phyloP scores from a whole-genome alignment of 2,888 invertebrate species.

The Dryococelus australis region DNA sequence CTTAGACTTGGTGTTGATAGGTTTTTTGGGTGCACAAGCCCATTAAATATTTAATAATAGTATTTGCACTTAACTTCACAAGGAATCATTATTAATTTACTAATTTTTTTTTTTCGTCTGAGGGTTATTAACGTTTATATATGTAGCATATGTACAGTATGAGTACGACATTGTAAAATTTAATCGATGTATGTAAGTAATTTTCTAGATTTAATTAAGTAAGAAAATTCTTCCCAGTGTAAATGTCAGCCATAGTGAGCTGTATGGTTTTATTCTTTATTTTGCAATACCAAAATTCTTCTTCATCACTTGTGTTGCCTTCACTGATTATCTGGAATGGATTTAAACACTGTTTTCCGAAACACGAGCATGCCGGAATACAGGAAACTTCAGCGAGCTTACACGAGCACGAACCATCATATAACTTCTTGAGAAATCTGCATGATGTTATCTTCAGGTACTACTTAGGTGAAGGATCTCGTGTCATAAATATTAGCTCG shows the following conservation, averaged over 20 bases:
- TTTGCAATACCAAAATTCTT: not conserved
- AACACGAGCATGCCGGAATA: slow-evolving; percentile 11
- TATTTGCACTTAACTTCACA: not conserved
- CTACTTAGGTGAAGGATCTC: not conserved
- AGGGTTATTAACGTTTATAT: not conserved
- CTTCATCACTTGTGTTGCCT: slow-evolving; percentile 21
- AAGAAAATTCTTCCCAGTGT: not conserved
- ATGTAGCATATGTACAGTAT: not conserved
- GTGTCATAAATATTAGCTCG: not conserved
- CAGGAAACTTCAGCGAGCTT: not conserved
- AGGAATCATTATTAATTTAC: not conserved
- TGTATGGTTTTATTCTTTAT: not conserved
- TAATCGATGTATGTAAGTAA: too few species aligned
- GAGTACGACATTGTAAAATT: too few species aligned
- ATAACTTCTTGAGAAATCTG: slow-evolving; percentile 6
- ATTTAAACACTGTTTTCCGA: not conserved
- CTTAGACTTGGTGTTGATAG: not conserved
- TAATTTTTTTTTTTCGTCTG: not conserved
- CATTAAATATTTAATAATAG: not conserved
- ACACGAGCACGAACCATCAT: slow-evolving; percentile 7
- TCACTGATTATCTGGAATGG: not conserved
- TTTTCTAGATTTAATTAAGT: not conserved
- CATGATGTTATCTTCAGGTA: slow-evolving; percentile 10
- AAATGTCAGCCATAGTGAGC: not conserved
- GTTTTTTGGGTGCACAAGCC: not conserved